Percentiles rank a stretch among this genome's conserved stretches.
These are phyloP conservation scores for Branchinecta lindahli DNA, from an alignment of 1,140 invertebrate species.

Conservation along the genomic window DNA sequence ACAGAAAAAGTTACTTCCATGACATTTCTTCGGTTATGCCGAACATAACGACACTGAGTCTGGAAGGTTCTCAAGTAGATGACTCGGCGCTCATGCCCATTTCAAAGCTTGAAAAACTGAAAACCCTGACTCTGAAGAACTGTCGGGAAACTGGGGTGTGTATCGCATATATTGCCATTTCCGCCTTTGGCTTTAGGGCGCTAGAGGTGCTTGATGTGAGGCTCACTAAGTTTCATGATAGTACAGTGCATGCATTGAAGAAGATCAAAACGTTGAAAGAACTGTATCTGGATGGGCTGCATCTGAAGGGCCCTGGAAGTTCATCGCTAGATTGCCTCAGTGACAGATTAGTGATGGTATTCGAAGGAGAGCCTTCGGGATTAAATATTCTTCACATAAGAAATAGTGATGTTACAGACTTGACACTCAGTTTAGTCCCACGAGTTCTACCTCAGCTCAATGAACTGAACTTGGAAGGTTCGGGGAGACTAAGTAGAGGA, in stretches of 20 bases:
- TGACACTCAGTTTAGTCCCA: neutral
- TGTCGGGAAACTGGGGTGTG: neutral
- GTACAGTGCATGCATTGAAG: neutral
- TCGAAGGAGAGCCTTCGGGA: neutral
- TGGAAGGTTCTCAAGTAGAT: neutral
- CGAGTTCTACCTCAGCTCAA: neutral
- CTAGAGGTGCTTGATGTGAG: neutral
- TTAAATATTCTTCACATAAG: neutral
- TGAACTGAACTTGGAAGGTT: neutral
- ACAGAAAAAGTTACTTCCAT: neutral
- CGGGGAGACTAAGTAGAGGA: neutral
- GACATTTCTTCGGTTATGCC: neutral
- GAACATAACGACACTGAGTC: neutral
- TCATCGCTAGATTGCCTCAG: neutral
- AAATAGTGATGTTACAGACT: neutral
- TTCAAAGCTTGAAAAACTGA: neutral
- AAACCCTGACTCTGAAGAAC: neutral
- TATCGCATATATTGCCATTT: neutral
- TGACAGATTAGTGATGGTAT: neutral
- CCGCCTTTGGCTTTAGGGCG: neutral
- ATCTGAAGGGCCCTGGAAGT: neutral
- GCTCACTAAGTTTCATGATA: constrained; percentile 1
- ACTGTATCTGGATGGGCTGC: neutral
- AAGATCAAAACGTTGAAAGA: neutral
- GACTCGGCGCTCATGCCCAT: neutral